These are phyloP conservation scores for Lepas anatifera DNA, from an alignment of 2,888 invertebrate genomes.

Conservation along the genomic window DNA sequence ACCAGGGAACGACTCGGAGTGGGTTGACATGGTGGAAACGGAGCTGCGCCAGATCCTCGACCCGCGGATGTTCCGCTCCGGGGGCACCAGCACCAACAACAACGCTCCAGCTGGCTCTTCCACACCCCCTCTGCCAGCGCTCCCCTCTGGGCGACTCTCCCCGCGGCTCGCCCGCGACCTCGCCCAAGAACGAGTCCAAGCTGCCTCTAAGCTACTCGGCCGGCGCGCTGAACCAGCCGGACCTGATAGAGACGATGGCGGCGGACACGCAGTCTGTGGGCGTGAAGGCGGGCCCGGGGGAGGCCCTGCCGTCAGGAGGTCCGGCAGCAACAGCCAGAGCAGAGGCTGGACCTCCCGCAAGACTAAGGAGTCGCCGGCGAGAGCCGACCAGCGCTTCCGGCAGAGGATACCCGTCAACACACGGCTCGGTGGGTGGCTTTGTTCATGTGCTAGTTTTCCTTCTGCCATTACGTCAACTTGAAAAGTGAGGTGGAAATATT, in stretches of 20 bases:
- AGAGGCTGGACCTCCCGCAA: not conserved
- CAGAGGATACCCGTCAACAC: not conserved
- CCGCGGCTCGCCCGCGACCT: constrained; percentile 23
- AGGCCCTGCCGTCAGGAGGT: not conserved
- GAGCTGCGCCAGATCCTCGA: constrained; percentile 21
- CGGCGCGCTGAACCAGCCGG: constrained; percentile 18
- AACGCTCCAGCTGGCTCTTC: not conserved
- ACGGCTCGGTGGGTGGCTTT: not conserved
- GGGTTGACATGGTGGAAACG: constrained; percentile 25
- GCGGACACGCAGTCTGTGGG: not conserved
- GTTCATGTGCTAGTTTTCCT: too few species aligned
- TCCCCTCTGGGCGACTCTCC: constrained; percentile 51
- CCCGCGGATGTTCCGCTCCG: not conserved
- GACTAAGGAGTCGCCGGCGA: not conserved
- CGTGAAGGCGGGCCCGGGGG: not conserved
- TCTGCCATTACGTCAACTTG: too few species aligned
- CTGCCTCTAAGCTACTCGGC: not conserved
- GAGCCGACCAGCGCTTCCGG: not conserved
- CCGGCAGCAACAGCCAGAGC: not conserved
- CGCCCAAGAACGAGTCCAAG: constrained; percentile 11
- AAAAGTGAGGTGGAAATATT: too few species aligned
- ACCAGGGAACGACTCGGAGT: constrained; percentile 25
- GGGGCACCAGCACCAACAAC: not conserved
- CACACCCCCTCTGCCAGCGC: constrained; percentile 62
- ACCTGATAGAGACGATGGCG: constrained; percentile 18